Evolutionary conservation across 2,888 invertebrate genomes (phyloP), one percentile per base, ranked within the genome.

Genomic region (Saturnia pavonia): DNA sequence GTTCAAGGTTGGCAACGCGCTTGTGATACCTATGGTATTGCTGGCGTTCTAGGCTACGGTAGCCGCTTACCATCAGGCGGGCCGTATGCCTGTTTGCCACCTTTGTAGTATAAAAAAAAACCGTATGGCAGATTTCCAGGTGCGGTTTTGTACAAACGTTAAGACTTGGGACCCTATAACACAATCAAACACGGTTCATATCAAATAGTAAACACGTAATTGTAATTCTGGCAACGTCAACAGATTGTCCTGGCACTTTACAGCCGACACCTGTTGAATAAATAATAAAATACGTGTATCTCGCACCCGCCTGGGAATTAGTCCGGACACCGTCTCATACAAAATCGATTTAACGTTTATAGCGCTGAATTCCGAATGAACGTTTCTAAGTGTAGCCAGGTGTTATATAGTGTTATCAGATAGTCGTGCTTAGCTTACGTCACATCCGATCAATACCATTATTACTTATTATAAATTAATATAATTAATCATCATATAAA

Each of bases 241-340:
- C 27, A 63, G 63, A 63, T 63, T 22, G 40, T 27, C 63, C 63
- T 40, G 63, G 40, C 63, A 63, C 34, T 40, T 19, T 34, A 63
- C 63, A 63, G 34, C 34, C 34, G 27, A 34, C 63, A 63, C 63
- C 63, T 63, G 63, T 63, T 63, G 63, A 63, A 40, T 40, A 63
- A 63, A 57, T 57, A 57, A 63, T n/a, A n/a, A n/a, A 63, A 34
- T 34, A 63, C 63, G 63, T 63, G n/a, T n/a, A 63, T 63, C 40
- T 63, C 63, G 6, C 63, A 63, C 27, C 63, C 63, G 63, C 63
- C 40, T 63, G 63, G 63, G 63, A 63, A 63, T 63, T 63, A 63
- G 63, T 25, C 40, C 63, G 27, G 63, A 63, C 34, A 63, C 19
- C 63, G 63, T 27, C 63, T 63, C 14, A 34, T 63, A 40, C 63